Evolutionary conservation across 2,888 invertebrate species (phyloP), one percentile per base, ranked within the genome.

Genomic region (Eupsilia transversa): DNA sequence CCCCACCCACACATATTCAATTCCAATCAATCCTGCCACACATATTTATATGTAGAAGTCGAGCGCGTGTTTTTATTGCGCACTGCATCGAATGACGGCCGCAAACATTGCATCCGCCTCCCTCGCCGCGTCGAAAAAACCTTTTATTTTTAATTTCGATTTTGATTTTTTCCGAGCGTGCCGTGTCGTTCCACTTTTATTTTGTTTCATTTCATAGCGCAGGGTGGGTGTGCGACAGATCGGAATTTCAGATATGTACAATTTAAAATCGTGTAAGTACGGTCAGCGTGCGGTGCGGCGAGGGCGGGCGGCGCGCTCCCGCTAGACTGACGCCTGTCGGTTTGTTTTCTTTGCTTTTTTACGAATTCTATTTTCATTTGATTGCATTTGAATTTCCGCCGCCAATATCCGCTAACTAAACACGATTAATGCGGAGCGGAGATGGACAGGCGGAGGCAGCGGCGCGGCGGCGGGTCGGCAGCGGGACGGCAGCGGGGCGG

Each of bases 331-430:
- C 96, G 96, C 94, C 96, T 96, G 96, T 96, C 96, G 93, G 93
- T 94, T 95, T 95, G 94, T 96, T 96, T 96, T 94, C 96, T 96
- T 96, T 96, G 93, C 93, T 95, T 96, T 96, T 96, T 96, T 94
- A 93, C 94, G 90, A 94, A 95, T 96, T 95, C 96, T 96, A 96
- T 96, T 96, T 96, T 96, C 95, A 96, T 96, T 96, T 96, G 96
- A 96, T 96, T 96, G 96, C 96, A 96, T 96, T 96, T 96, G 95
- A 96, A 96, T 96, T 96, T 96, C 95, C 95, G 93, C 94, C 95
- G 95, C 95, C 96, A 94, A 96, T 96, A 96, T 96, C 96, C 95
- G 95, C 95, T 96, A 96, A 96, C 96, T 96, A 96, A 96, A 96
- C 96, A 96, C 96, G 96, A 96, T 96, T 96, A 96, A 96, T 96